phyloP scores from a whole-genome alignment of 2,113 vertebrate species.

The Centropristis striata region DNA sequence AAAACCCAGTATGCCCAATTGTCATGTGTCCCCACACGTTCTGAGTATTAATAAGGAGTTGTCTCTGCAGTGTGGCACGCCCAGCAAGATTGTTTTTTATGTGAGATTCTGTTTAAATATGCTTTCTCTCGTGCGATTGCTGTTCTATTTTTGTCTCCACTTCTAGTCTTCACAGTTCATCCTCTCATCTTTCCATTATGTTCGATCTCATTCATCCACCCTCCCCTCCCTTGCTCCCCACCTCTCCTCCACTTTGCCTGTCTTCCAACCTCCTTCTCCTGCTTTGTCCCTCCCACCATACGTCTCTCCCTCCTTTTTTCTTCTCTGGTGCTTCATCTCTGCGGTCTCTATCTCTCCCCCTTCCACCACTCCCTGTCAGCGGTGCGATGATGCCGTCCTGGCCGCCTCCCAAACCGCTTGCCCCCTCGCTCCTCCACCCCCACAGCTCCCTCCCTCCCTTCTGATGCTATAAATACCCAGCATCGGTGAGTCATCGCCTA shows the following conservation, averaged over 20 bases:
- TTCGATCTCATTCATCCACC: slow-evolving; percentile 45
- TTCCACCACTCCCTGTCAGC: slow-evolving; percentile 66
- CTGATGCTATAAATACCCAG: slow-evolving; percentile 82
- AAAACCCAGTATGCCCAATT: not conserved
- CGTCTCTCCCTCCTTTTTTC: not conserved
- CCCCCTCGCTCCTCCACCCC: slow-evolving; percentile 56
- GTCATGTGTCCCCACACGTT: not conserved
- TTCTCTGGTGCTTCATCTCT: slow-evolving; percentile 47
- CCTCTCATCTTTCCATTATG: slow-evolving; percentile 41
- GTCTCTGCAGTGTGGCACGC: slow-evolving; percentile 27
- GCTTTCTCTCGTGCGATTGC: not conserved
- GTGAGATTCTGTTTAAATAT: slow-evolving; percentile 26
- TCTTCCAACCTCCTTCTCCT: slow-evolving; percentile 14
- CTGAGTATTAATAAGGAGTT: not conserved
- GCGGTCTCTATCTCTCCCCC: slow-evolving; percentile 56
- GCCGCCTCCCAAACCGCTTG: slow-evolving; percentile 63
- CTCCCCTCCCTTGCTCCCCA: slow-evolving; percentile 5
- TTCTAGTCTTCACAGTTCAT: slow-evolving; percentile 30
- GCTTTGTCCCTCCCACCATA: slow-evolving; percentile 6
- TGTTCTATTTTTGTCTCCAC: slow-evolving; percentile 45
- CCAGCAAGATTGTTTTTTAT: slow-evolving; percentile 9
- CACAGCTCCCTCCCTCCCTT: slow-evolving; percentile 34
- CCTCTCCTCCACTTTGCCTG: slow-evolving; percentile 5
- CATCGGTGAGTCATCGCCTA: slow-evolving; percentile 81
- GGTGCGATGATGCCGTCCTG: slow-evolving; percentile 61